Evolutionary conservation across 2,113 vertebrate species (phyloP).

Genomic region (Anolis carolinensis): DNA sequence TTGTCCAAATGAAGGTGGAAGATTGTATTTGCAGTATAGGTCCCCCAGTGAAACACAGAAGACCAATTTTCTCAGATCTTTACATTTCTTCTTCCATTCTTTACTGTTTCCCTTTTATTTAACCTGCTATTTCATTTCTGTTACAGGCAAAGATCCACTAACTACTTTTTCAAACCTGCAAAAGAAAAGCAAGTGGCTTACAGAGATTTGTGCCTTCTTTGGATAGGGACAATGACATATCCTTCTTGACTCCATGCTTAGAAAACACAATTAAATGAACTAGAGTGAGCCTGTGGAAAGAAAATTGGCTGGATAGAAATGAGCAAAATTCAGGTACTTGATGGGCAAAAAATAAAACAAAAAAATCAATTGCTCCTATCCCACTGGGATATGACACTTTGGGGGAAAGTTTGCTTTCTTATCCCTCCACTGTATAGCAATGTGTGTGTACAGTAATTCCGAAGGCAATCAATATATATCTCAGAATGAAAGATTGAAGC

Average conservation of each 20-base stretch:
- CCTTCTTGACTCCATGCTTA: constrained; percentile 62
- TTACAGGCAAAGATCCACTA: constrained; percentile 53
- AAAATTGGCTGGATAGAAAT: constrained; percentile 77
- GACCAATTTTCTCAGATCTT: constrained; percentile 45
- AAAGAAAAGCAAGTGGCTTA: constrained; percentile 37
- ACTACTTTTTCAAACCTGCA: constrained; percentile 42
- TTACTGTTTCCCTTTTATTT: constrained; percentile 15
- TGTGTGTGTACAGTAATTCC: constrained; percentile 43
- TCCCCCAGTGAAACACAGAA: constrained; percentile 36
- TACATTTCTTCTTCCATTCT: constrained; percentile 36
- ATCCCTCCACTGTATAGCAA: constrained; percentile 45
- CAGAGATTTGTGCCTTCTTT: constrained; percentile 61
- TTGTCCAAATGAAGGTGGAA: constrained; percentile 34
- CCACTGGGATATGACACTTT: constrained; percentile 54
- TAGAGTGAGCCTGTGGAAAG: constrained; percentile 64
- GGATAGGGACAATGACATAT: constrained; percentile 71
- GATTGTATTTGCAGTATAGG: constrained; percentile 24
- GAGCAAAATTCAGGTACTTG: constrained; percentile 66
- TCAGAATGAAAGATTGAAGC: constrained; percentile 68
- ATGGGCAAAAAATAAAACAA: constrained; percentile 48
- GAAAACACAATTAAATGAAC: constrained; percentile 76
- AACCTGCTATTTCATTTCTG: constrained; percentile 54
- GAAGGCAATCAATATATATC: constrained; percentile 69
- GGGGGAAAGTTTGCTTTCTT: constrained; percentile 69
- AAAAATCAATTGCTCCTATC: constrained; percentile 70